These are phyloP conservation scores for Perca fluviatilis DNA, from an alignment of 2,113 vertebrate species.

Conservation along the genomic window DNA sequence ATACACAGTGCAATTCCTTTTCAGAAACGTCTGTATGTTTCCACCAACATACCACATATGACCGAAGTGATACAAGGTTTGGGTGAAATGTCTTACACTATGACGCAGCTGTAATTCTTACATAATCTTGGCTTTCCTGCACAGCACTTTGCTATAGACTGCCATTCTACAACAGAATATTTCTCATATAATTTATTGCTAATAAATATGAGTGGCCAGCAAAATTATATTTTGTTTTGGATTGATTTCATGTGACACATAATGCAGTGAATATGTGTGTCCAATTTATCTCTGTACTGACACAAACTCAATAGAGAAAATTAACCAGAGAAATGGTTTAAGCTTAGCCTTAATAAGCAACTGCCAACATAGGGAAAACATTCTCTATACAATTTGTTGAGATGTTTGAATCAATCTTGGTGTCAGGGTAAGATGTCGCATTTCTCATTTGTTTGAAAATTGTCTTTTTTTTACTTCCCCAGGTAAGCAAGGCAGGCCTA, in stretches of 20 bases:
- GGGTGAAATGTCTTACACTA: not conserved
- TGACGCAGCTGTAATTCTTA: not conserved
- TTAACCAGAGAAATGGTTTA: not conserved
- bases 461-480: constrained; percentile 2
- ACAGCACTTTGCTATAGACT: not conserved
- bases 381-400: not conserved
- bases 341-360: not conserved
- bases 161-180: not conserved
- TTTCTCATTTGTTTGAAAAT: not conserved
- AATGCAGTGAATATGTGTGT: not conserved
- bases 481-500: constrained; percentile 92
- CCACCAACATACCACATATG: not conserved
- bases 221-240: not conserved
- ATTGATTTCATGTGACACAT: not conserved
- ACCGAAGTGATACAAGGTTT: not conserved
- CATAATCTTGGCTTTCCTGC: not conserved
- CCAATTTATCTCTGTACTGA: not conserved
- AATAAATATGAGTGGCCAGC: not conserved
- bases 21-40: not conserved
- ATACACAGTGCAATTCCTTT: not conserved
- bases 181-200: no score
- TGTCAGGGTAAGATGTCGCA: not conserved
- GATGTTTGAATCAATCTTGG: not conserved
- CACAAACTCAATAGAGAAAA: not conserved
- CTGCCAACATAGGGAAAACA: not conserved